Conservation (phyloP, 2,888 invertebrate species). For the Scaptomyza flava region DNA sequence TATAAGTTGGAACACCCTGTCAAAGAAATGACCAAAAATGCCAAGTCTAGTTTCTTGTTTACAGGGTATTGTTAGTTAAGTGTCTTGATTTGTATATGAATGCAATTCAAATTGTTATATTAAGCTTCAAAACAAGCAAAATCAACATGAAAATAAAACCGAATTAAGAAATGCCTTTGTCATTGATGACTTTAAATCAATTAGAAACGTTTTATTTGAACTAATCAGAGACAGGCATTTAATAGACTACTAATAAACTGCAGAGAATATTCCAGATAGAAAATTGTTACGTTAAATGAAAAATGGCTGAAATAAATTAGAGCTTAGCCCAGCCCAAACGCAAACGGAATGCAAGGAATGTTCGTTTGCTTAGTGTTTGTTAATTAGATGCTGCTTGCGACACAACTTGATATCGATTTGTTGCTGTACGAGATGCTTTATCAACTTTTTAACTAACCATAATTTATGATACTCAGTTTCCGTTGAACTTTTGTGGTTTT, state of each 20-base stretch:
- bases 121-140: not conserved
- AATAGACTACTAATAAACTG: constrained; percentile 2
- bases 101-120: constrained; percentile 1
- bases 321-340: not conserved
- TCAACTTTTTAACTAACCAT: constrained; percentile 70
- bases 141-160: not conserved
- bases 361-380: constrained; percentile 10
- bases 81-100: not conserved
- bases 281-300: not conserved
- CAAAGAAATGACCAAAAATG: too few relatives aligned
- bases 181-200: not conserved
- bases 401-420: constrained; percentile 48
- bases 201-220: constrained; percentile 5
- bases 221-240: constrained; percentile 1
- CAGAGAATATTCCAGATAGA: not conserved
- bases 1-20: too few relatives aligned
- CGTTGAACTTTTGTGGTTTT: constrained; percentile 48
- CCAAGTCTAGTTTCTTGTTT: not conserved
- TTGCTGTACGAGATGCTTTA: constrained; percentile 29
- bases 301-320: not conserved
- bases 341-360: not conserved
- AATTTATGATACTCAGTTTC: constrained; percentile 66
- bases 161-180: constrained; percentile 14
- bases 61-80: not conserved
- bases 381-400: constrained; percentile 30